Base-by-base conservation (phyloP, 2,888 invertebrate genomes). In the Ectemnius continuus region DNA sequence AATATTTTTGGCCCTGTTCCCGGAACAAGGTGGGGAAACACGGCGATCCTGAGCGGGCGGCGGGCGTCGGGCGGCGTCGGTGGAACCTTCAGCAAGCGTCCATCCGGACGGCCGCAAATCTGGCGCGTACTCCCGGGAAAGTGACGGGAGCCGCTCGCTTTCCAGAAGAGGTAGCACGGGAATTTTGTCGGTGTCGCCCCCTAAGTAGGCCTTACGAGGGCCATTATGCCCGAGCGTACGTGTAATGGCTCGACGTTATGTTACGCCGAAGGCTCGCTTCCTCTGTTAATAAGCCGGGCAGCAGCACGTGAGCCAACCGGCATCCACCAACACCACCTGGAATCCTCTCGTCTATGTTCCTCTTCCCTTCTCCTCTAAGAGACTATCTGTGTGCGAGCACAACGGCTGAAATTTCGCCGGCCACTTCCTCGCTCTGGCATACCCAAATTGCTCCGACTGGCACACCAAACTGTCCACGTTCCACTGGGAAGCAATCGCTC, bases 161-260 rank as follows among this genome's bases (percentile, higher is more conserved):
- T 57, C 70, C 28, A 28, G 46, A 26, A 65, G 63, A 65, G 64
- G 76, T 65, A 75, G 76, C 73, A 73, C 36, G 74, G 67, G 79
- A 83, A 83, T 83, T 84, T 85, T 80, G 76, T 70, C 67, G 67
- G 70, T 77, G 78, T 80, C 75, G 36, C 73, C 61, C 59, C 76
- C 76, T 84, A 86, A 86, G 86, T 83, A 85, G 86, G 81, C 81
- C 84, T 87, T 86, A 84, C 84, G 81, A 80, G 77, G 76, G 78
- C 85, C 82, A 84, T 86, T 87, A 82, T 67, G 66, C 73, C 71
- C 67, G 45, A 66, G 64, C 65, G 71, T 76, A 72, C 76, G 73
- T 69, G 73, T 75, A 78, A 79, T 61, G 67, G 63, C 16, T 8
- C 18, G 59, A 59, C 64, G 63, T 70, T 70, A 67, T 70, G 66